These are phyloP conservation scores for Dolomedes plantarius DNA, from an alignment of 2,888 invertebrate species.

Conservation along the genomic window DNA sequence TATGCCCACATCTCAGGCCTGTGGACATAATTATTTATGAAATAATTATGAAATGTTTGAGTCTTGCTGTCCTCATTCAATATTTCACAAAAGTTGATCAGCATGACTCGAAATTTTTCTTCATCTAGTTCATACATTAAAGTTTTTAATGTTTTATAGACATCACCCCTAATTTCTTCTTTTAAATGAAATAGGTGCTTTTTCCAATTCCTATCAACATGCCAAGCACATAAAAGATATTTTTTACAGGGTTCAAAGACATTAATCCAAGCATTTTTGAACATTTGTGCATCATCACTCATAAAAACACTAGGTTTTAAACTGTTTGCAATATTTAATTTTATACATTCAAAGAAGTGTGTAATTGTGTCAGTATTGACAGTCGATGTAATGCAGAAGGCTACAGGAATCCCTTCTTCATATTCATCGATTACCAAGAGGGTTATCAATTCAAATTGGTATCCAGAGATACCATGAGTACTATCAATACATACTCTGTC, in stretches of 20 bases:
- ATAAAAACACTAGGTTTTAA: not conserved
- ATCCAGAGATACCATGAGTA: constrained; percentile 7
- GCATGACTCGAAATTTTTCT: not conserved
- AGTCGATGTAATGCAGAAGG: not conserved
- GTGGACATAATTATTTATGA: not conserved
- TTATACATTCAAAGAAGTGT: not conserved
- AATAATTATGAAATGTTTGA: not conserved
- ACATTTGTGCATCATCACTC: constrained; percentile 20
- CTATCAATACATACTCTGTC: not conserved
- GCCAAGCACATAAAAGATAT: constrained; percentile 3
- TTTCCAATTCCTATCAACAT: not conserved
- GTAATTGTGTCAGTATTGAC: not conserved
- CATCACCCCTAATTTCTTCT: not conserved
- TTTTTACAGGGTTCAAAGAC: constrained; percentile 11
- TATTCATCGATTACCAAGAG: constrained; percentile 12
- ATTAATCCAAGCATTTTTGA: constrained; percentile 12
- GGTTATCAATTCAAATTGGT: constrained; percentile 16
- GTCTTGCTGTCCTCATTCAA: not conserved
- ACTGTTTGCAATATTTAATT: not conserved
- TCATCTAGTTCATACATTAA: not conserved
- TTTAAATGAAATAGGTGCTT: not conserved
- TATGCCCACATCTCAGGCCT: not conserved
- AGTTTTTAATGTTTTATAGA: constrained; percentile 1
- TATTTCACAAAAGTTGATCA: not conserved
- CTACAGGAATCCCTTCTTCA: constrained; percentile 14